phyloP scores from a whole-genome alignment of 92 coral and sea anemone species.

The Phymanthus crucifer region DNA sequence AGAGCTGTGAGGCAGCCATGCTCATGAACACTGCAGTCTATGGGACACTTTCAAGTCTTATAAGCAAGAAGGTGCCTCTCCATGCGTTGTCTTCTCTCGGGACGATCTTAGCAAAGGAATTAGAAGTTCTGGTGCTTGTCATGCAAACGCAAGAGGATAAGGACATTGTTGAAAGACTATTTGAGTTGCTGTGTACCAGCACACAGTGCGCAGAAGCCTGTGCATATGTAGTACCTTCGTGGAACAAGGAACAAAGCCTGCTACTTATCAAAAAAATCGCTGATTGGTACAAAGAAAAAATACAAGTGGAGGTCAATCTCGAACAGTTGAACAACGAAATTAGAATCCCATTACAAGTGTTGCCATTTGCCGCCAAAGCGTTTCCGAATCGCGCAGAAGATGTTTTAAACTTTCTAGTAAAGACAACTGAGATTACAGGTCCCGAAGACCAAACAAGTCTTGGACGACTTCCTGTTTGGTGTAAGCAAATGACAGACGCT shows the following conservation, averaged over 20 bases:
- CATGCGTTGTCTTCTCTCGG: neutral
- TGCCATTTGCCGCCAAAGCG: constrained; percentile 22
- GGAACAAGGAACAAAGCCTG: constrained; percentile 25
- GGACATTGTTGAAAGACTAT: neutral
- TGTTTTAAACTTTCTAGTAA: neutral
- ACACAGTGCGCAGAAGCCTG: constrained; percentile 5
- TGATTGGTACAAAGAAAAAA: neutral
- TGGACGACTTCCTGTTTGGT: constrained; percentile 26
- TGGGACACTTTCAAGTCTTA: neutral
- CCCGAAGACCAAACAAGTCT: neutral
- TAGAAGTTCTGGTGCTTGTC: constrained; percentile 11
- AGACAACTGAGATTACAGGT: neutral
- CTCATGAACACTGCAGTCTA: constrained; percentile 1
- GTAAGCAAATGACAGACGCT: constrained; percentile 32
- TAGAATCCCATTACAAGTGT: constrained; percentile 1
- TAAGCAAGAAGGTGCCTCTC: neutral
- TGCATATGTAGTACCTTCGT: neutral
- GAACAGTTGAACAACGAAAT: neutral
- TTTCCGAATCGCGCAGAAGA: constrained; percentile 27
- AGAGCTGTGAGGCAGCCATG: constrained; percentile 6
- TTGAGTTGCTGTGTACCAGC: constrained; percentile 17
- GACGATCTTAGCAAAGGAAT: constrained; percentile 9
- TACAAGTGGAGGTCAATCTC: neutral
- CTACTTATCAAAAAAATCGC: neutral
- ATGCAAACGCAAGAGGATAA: constrained; percentile 12